Evolutionary conservation across 30 jellyfish, hydroid and myxozoan genomes (phyloP).

Genomic region (Rhopilema esculentum): DNA sequence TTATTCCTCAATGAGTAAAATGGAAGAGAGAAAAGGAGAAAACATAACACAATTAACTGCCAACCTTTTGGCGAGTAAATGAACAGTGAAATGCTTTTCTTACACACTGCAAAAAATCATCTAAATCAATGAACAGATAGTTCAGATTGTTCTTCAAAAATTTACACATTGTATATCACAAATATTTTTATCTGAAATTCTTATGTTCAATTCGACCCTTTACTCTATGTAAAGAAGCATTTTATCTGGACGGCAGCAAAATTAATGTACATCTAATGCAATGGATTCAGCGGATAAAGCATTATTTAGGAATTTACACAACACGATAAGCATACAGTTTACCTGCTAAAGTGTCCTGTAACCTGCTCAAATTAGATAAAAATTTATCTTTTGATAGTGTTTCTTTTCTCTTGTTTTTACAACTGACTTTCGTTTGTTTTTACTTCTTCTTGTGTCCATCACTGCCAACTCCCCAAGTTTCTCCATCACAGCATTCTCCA

Average conservation of each 20-base stretch:
- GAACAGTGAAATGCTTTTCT: no score
- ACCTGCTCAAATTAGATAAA: neutral
- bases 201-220: neutral
- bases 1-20: no score
- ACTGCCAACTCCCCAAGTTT: conserved; percentile 63
- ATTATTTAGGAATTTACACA: neutral
- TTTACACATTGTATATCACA: neutral
- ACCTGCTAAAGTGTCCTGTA: neutral
- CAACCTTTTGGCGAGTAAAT: no score
- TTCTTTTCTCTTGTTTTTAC: neutral
- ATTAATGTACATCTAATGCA: neutral
- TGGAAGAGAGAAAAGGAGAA: no score
- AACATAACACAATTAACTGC: no score
- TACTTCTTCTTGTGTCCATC: conserved; percentile 66
- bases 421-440: neutral
- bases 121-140: no score
- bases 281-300: neutral
- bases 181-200: no score
- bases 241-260: neutral
- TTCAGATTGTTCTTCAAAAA: neutral
- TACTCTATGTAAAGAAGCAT: neutral
- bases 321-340: neutral
- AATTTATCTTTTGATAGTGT: neutral
- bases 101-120: no score
- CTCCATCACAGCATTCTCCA: conserved; percentile 73